Evolutionary conservation across 2,113 vertebrate species (phyloP).

Genomic region (human): GRCh38 chr20:60204501-60205000

Average conservation of each 20-base stretch:
- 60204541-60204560: neutral
- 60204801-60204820: neutral
- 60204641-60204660: neutral
- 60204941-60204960: slow-evolving; percentile 31
- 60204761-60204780: neutral
- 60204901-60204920: neutral
- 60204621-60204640: neutral
- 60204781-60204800: neutral
- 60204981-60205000: slow-evolving; percentile 81
- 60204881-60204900: neutral
- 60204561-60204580: neutral
- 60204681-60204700: neutral
- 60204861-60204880: neutral
- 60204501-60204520: neutral
- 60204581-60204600: neutral
- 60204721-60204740: neutral
- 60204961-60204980: slow-evolving; percentile 63
- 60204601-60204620: neutral
- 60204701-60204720: neutral
- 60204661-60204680: too few species aligned
- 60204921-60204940: neutral
- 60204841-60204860: neutral
- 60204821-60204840: neutral
- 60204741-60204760: neutral
- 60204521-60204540: neutral